Base-by-base conservation (phyloP, 2,113 vertebrate species). In the Poeciliopsis occidentalis region DNA sequence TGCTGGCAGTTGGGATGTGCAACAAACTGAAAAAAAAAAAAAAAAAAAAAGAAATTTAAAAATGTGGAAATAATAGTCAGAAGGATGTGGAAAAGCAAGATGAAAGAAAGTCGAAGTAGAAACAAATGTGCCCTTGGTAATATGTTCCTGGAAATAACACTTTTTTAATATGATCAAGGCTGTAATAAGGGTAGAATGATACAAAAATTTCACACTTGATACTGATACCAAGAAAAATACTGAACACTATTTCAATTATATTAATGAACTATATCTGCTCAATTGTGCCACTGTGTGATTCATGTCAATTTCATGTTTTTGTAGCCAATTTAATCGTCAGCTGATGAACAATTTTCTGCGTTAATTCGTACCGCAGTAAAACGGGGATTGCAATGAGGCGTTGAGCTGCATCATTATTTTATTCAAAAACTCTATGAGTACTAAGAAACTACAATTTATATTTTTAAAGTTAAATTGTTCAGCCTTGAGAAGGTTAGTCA, bases 1-100 rank as follows among this genome's bases (percentile, higher is more conserved):
- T 99, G 98, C 87, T 99, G 98, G 93, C 98, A 99, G 94, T 99
- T 99, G 60, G 98, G 98, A 90, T 99, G 98, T 79, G 98, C 97
- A 47, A 99, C 98, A 41, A 99, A 99, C 98, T 99, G 73, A 4
- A 63, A 51, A 62, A 8, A 64, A n/a, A 51, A 32, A 29, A 71
- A 7, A 32, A 39, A 64, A 44, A 71, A 30, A 30, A 4, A n/a
- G n/a, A 29, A 8, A 3, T 30, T 15, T 3, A 61, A 27, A n/a
- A 27, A 29, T 13, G 4, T 41, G 22, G 31, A 27, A 37, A 6
- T 22, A 12, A 19, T 2, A 73, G 27, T 17, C 19, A 31, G 0
- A 4, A 2, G n/a, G 29, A 31, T 29, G 24, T 60, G n/a, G 15
- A 39, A 30, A 32, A n/a, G 17, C 47, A n/a, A 22, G 11, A 51